Base-by-base conservation (phyloP, 2,113 vertebrate species). In the Chloebia gouldiae region DNA sequence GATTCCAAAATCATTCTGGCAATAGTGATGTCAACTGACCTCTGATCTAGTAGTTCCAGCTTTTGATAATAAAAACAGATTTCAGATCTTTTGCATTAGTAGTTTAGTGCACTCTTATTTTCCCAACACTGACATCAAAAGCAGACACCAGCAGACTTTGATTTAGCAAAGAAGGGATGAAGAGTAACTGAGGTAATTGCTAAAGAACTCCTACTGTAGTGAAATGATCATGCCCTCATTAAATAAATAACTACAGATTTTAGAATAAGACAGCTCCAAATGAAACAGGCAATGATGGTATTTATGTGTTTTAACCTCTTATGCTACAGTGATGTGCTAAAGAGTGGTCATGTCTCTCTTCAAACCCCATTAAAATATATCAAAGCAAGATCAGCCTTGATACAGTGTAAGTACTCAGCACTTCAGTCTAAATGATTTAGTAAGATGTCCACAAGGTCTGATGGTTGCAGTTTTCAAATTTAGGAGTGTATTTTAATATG, bases 401-500 rank as follows among this genome's bases (percentile, higher is more conserved):
- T 84, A 91, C 63, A 89, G 84, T 81, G 3, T n/a, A 91, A 63
- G 73, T n/a, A 83, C 90, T 92, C 69, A 94, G 88, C 92, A 92
- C 42, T 95, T 81, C 56, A 90, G 86, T 94, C 80, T 59, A 75
- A 93, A 81, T 53, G 53, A 95, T 81, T 94, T 70, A 89, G 87
- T 94, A 85, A 40, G 51, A 64, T 25, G 92, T 96, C 92, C 91
- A 94, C 79, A 86, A 87, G 94, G 89, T 86, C 87, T 88, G 77
- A 68, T 90, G 93, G 66, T 69, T 96, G 95, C 94, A 71, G 60
- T 90, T 94, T 94, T 89, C 84, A 95, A 96, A 94, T 88, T 75
- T n/a, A 78, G 61, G 78, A 91, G 93, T 70, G 89, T 95, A 92
- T 95, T 97, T 98, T 92, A 96, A 90, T 77, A 94, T 27, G 39